Conservation (phyloP, 1,140 invertebrate species). For the Leucophenga varia region DNA sequence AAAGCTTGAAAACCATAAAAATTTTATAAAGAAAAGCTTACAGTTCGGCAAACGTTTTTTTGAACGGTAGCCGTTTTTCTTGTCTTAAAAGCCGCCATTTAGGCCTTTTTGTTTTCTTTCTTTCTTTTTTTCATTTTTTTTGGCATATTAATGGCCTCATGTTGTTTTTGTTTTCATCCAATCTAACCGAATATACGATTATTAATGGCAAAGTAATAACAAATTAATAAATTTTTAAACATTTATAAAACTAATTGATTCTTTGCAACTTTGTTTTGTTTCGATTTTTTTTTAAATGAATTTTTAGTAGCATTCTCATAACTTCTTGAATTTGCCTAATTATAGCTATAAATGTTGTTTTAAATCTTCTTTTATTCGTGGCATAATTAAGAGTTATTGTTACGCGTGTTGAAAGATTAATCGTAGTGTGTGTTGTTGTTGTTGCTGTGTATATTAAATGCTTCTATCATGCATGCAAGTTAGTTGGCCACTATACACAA, state of each 20-base stretch:
- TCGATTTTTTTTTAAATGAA: too few relatives aligned
- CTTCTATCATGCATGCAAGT: too few relatives aligned
- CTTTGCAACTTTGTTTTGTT: slow-evolving; percentile 23
- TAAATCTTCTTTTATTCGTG: slow-evolving; percentile 12
- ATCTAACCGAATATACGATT: too few relatives aligned
- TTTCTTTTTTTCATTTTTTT: not conserved
- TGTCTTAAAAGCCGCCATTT: too few relatives aligned
- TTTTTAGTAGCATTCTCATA: too few relatives aligned
- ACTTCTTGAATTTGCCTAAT: too few relatives aligned
- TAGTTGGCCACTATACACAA: too few relatives aligned
- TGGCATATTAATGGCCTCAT: not conserved
- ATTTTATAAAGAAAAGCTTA: slow-evolving; percentile 19
- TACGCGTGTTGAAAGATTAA: slow-evolving; percentile 48
- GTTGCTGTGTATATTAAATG: too few relatives aligned
- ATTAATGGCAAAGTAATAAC: slow-evolving; percentile 35
- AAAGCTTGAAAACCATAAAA: slow-evolving; percentile 36
- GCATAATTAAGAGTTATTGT: slow-evolving; percentile 53
- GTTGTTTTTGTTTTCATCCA: slow-evolving; percentile 15
- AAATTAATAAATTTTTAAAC: slow-evolving; percentile 55
- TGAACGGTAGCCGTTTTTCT: too few relatives aligned
- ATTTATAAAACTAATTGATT: slow-evolving; percentile 54
- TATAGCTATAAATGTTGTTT: too few relatives aligned
- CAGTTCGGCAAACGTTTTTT: too few relatives aligned
- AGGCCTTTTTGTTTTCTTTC: slow-evolving; percentile 18
- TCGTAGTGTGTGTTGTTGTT: slow-evolving; percentile 48